Conservation (phyloP, 2,797 vertebrate species). For the Aythya fuligula region DNA sequence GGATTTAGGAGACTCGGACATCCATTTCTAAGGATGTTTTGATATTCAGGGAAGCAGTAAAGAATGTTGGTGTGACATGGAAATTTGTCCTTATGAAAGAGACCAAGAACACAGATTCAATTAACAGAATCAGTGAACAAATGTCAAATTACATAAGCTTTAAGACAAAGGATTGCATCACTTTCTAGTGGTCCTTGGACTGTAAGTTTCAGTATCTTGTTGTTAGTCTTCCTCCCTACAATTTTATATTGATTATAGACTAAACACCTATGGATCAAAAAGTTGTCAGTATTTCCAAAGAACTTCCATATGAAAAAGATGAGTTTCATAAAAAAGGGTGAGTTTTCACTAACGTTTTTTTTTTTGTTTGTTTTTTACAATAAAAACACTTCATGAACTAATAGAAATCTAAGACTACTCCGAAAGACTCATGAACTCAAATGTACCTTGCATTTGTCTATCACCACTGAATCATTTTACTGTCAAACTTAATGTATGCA, state of each 20-base stretch:
- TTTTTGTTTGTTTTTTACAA: not conserved
- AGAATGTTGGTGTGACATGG: not conserved
- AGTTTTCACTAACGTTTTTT: not conserved
- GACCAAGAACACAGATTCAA: not conserved
- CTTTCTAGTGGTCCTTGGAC: not conserved
- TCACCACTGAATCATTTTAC: not conserved
- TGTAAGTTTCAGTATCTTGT: not conserved
- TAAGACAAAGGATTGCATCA: not conserved
- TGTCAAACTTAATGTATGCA: not conserved
- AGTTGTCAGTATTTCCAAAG: not conserved
- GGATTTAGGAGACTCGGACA: not conserved
- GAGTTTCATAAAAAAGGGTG: not conserved
- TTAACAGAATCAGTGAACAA: not conserved
- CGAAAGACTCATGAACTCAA: not conserved
- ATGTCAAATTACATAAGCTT: not conserved
- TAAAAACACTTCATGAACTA: not conserved
- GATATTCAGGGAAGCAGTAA: not conserved
- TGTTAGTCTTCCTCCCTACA: not conserved
- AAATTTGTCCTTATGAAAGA: not conserved
- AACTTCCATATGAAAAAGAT: not conserved
- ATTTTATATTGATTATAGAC: not conserved
- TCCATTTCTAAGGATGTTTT: not conserved
- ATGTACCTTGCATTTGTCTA: not conserved
- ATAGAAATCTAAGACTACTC: not conserved
- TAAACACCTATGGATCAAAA: not conserved